Base-by-base conservation (phyloP, 1,140 invertebrate genomes). In the Dinothrombium tinctorium region DNA sequence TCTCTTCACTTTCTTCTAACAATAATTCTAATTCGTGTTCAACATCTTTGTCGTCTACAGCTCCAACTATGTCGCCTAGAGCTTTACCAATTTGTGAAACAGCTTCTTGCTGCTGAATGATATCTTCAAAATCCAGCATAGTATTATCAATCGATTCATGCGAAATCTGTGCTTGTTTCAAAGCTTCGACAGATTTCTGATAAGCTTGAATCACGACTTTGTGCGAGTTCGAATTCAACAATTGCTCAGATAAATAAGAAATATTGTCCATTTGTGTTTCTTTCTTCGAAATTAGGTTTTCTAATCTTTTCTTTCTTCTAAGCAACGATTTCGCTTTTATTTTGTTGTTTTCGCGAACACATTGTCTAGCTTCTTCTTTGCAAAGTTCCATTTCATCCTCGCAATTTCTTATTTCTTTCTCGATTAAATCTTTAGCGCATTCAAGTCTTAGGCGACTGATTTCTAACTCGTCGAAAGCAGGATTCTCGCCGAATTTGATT, bases 241-340 rank as follows among this genome's bases (percentile, higher is more conserved):
- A 33, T 36, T 44, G 42, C 9, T 31, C 9, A 24, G 8, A 26
- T 11, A 44, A 6, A 11, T 33, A 8, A 12, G 41, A 36, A 17
- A 44, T 41, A 32, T 44, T 44, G 23, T 44, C 42, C 12, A 44
- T 26, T 39, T 39, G 37, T 6, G 25, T 45, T n/a, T 42, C 42
- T 26, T 44, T 44, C 15, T 39, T 33, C 4, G 12, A 20, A 8
- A 44, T 6, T n/a, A 20, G 15, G 11, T 17, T 14, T 41, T 44
- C 42, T 2, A 44, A 9, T 22, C 42, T 43, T 33, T 44, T 44
- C 21, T 44, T 44, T 6, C 42, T 21, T 41, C 32, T 42, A 11
- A 44, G 23, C 41, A 44, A 28, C 14, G 33, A 15, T 15, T 33
- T 19, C 7, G 42, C 42, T 35, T 40, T 44, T 4, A 33, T 28